phyloP scores from a whole-genome alignment of 2,888 invertebrate species.

The Trisateles emortualis region DNA sequence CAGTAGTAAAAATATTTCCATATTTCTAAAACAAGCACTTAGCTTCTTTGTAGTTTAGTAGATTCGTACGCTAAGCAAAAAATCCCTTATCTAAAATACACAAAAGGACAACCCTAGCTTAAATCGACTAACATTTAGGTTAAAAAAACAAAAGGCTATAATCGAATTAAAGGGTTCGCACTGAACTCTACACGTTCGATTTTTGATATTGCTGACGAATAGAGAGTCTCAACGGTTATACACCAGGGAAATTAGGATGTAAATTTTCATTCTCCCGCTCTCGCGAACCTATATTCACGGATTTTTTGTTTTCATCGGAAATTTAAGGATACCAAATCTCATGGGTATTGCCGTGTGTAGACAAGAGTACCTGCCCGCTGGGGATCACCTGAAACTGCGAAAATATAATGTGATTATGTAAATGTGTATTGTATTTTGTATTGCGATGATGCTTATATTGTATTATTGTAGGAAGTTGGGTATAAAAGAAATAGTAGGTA shows the following conservation, averaged over 20 bases:
- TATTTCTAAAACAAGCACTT: too few relatives aligned
- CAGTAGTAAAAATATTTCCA: too few relatives aligned
- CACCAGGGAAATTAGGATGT: conserved; percentile 86
- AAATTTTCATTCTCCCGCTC: conserved; percentile 81
- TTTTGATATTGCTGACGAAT: conserved; percentile 79
- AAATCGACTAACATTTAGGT: neutral
- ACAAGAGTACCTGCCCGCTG: conserved; percentile 44
- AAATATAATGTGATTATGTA: conserved; percentile 12
- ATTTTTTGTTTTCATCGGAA: conserved; percentile 84
- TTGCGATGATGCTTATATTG: neutral
- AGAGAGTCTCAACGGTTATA: conserved; percentile 65
- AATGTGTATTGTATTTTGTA: conserved; percentile 3
- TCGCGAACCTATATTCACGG: conserved; percentile 75
- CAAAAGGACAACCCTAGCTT: neutral
- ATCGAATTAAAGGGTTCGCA: conserved; percentile 8
- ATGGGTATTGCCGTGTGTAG: conserved; percentile 56
- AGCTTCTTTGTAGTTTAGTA: neutral
- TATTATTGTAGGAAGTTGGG: neutral
- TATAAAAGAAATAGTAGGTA: too few relatives aligned
- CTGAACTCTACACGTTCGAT: conserved; percentile 47
- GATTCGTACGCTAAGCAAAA: neutral
- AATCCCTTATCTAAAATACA: neutral
- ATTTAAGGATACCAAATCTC: conserved; percentile 78
- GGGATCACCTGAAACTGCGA: conserved; percentile 23
- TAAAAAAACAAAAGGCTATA: conserved; percentile 5